phyloP scores from a whole-genome alignment of 2,797 vertebrate species.

The Cynopterus sphinx region DNA sequence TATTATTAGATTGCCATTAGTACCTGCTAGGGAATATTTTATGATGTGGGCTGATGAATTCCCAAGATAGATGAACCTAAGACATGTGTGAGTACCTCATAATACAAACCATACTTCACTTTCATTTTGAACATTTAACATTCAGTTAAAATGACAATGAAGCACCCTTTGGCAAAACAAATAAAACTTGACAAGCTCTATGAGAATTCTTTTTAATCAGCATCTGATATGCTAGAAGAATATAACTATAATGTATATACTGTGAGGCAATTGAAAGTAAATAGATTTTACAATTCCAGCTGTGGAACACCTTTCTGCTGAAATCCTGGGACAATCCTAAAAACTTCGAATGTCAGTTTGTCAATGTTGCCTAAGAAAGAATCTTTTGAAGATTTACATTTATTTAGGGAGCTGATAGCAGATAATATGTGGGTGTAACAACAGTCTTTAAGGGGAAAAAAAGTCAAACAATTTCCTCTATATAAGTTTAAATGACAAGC shows the following conservation, averaged over 20 bases:
- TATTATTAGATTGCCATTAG: neutral
- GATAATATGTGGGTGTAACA: neutral
- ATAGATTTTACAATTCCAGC: slow-evolving; percentile 45
- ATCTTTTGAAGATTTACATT: neutral
- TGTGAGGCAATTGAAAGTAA: slow-evolving; percentile 47
- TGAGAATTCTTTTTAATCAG: slow-evolving; percentile 53
- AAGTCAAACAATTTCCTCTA: neutral
- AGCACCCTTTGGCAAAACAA: slow-evolving; percentile 10
- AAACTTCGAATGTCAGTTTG: slow-evolving; percentile 37
- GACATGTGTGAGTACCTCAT: neutral
- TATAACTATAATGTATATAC: slow-evolving; percentile 2
- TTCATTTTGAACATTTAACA: slow-evolving; percentile 12
- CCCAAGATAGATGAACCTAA: neutral
- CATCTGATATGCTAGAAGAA: slow-evolving; percentile 36
- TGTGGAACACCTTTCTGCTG: neutral
- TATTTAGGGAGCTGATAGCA: slow-evolving; percentile 26
- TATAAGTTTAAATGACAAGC: neutral
- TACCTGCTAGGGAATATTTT: neutral
- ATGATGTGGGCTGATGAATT: neutral
- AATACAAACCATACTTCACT: neutral
- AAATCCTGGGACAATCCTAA: neutral
- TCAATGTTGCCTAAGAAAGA: neutral
- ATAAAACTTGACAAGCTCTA: slow-evolving; percentile 54
- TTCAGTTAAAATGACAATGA: slow-evolving; percentile 35
- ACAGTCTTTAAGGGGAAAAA: neutral